Evolutionary conservation across 2,797 vertebrate genomes (phyloP).

Genomic region (Fratercula arctica): DNA sequence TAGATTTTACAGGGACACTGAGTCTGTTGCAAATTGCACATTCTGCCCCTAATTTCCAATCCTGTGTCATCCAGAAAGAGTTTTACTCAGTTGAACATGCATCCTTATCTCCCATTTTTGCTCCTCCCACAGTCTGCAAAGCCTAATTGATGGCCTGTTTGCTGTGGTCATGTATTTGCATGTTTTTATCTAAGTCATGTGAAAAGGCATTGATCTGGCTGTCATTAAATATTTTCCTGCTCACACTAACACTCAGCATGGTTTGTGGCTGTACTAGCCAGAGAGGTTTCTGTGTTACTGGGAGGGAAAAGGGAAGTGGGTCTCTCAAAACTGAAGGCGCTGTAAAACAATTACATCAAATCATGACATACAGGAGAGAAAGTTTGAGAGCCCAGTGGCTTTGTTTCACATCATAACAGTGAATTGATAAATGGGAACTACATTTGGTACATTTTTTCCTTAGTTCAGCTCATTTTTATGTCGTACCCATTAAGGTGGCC

Average conservation of each 20-base stretch:
- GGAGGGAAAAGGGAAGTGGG: neutral
- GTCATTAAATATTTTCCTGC: neutral
- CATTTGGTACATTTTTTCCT: neutral
- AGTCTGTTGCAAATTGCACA: neutral
- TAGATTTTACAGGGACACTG: neutral
- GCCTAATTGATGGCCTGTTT: neutral
- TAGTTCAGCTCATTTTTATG: constrained; percentile 12
- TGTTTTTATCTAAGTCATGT: neutral
- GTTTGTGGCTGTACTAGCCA: neutral
- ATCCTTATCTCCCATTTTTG: neutral
- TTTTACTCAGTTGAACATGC: neutral
- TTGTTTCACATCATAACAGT: neutral
- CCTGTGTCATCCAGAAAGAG: neutral
- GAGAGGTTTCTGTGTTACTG: neutral
- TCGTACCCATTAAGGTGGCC: neutral
- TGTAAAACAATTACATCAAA: neutral
- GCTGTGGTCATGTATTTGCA: neutral
- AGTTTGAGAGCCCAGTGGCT: neutral
- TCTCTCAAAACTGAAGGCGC: neutral
- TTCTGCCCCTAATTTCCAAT: neutral
- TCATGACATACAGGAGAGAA: neutral
- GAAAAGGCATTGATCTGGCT: neutral
- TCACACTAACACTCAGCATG: neutral
- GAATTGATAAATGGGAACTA: neutral
- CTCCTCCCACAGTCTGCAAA: neutral